phyloP scores from a whole-genome alignment of 2,113 vertebrate species.

The Megaleporinus macrocephalus region DNA sequence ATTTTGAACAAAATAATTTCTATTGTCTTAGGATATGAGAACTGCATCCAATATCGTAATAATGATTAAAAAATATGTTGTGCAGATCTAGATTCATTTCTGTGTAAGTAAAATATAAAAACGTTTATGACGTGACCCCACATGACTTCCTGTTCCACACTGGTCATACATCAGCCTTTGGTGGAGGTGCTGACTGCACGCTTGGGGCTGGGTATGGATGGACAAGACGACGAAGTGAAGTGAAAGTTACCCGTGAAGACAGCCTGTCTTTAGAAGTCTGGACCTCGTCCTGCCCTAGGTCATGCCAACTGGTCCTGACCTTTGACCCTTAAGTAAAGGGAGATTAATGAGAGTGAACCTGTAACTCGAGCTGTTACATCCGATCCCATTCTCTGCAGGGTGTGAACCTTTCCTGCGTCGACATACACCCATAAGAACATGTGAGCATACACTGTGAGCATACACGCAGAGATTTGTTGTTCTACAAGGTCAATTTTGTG shows the following conservation, averaged over 20 bases:
- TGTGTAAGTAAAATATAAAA: no score
- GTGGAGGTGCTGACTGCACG: constrained; percentile 20
- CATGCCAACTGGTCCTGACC: constrained; percentile 52
- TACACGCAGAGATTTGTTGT: neutral
- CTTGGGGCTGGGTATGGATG: neutral
- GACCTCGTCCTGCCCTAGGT: constrained; percentile 40
- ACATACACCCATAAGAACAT: constrained; percentile 22
- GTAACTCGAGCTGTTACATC: constrained; percentile 56
- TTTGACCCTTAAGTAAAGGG: constrained; percentile 43
- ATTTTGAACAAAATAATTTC: no score
- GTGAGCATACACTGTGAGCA: no score
- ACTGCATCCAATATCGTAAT: no score
- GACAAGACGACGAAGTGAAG: constrained; percentile 4
- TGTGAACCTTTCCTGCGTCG: constrained; percentile 22
- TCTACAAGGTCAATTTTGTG: no score
- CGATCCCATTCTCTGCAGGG: constrained; percentile 37
- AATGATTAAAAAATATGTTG: neutral
- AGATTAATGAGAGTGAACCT: constrained; percentile 55
- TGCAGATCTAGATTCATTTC: neutral
- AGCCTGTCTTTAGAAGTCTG: constrained; percentile 30
- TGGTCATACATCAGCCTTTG: constrained; percentile 45
- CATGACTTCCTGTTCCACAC: constrained; percentile 25
- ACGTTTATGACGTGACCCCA: constrained; percentile 9
- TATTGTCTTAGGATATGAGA: no score
- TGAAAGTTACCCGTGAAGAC: constrained; percentile 45